phyloP scores from a whole-genome alignment of 1,140 invertebrate genomes.

The Harpegnathos saltator region DNA sequence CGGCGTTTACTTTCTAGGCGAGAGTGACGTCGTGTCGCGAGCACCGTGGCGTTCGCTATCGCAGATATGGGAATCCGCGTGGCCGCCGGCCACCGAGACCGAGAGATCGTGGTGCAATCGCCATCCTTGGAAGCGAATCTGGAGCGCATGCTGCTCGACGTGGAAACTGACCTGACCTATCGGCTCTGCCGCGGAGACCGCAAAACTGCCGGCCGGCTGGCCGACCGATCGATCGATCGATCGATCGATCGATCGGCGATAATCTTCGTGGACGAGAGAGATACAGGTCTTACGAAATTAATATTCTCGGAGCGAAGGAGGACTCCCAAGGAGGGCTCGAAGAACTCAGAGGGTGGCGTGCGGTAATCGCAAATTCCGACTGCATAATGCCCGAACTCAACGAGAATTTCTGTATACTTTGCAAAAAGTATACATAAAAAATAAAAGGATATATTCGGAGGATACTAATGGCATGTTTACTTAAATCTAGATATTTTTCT shows the following conservation, averaged over 20 bases:
- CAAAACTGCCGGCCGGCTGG: conserved; percentile 12
- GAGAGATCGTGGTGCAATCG: conserved; percentile 77
- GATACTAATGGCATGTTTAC: no score
- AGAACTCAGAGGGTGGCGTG: no score
- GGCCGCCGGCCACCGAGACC: conserved; percentile 72
- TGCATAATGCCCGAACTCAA: no score
- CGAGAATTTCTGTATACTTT: no score
- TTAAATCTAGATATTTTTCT: no score
- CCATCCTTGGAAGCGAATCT: conserved; percentile 78
- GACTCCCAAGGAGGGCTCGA: no score
- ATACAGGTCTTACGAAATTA: conserved; percentile 65
- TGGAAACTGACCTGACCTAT: conserved; percentile 34
- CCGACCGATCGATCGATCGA: no score
- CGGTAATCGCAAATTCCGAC: no score
- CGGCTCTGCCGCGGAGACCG: not conserved
- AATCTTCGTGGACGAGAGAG: conserved; percentile 8
- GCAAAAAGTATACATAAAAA: no score
- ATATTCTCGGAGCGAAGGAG: conserved; percentile 17
- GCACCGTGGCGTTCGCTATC: conserved; percentile 31
- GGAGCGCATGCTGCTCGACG: conserved; percentile 17
- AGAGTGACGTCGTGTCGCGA: conserved; percentile 36
- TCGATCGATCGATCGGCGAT: not conserved
- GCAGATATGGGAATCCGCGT: conserved; percentile 79
- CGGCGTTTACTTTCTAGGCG: conserved; percentile 47
- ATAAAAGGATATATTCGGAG: no score